Evolutionary conservation across 2,113 vertebrate species (phyloP).

Genomic region (Pteruthius melanotis): DNA sequence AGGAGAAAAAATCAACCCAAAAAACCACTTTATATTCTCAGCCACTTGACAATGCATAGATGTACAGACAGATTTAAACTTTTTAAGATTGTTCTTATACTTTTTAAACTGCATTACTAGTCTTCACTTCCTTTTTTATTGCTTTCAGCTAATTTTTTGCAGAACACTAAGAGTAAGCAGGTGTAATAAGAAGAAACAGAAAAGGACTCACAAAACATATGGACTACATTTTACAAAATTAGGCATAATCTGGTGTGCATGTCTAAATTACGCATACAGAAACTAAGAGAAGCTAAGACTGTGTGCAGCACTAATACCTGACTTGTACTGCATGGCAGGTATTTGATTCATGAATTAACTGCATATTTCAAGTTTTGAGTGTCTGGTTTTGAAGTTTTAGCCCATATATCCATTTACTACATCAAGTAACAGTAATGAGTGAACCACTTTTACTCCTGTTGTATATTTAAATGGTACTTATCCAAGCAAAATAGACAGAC

Average conservation of each 20-base stretch:
- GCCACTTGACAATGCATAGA: background rate
- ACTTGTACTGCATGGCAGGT: background rate
- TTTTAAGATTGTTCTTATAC: background rate
- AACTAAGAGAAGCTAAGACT: background rate
- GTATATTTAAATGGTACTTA: background rate
- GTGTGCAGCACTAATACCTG: background rate
- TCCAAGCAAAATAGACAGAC: background rate
- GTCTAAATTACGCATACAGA: background rate
- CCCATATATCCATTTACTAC: background rate
- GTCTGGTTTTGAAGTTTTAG: background rate
- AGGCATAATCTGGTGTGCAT: background rate
- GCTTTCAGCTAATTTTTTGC: background rate
- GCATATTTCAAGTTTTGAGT: background rate
- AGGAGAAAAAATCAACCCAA: background rate
- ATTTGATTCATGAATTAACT: background rate
- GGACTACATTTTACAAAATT: background rate
- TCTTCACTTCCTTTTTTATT: background rate
- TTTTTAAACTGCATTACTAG: background rate
- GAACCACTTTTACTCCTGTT: background rate
- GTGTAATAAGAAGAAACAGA: background rate
- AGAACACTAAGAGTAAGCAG: background rate
- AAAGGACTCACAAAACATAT: background rate
- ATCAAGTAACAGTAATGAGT: background rate
- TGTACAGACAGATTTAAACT: background rate
- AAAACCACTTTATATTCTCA: background rate